Base-by-base conservation (phyloP, 2,888 invertebrate genomes). In the Aphidoletes aphidimyza region DNA sequence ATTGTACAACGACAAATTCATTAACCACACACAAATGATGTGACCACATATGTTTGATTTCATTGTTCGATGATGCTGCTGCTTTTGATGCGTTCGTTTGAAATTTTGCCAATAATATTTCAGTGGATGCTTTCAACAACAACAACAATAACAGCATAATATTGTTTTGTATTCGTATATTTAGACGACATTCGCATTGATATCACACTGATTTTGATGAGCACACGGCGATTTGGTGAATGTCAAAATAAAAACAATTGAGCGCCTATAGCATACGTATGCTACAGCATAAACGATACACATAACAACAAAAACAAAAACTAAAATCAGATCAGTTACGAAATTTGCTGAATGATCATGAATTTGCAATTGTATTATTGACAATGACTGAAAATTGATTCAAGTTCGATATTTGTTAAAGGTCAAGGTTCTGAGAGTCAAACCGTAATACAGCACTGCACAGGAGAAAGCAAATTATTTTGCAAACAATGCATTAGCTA, bases 381-480 rank as follows among this genome's bases (percentile, higher is more conserved):
- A 81, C 81, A 37, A n/a, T 81, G 81, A 81, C n/a, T 17, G 26
- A 81, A 54, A 81, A 81, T 81, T 81, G 81, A 81, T 37, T 81
- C 37, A 81, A 81, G 37, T n/a, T 36, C 37, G 81, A 81, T 37
- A 37, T 36, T 37, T 54, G n/a, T 22, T 11, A 22, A 81, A 37
- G 81, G 81, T 81, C 81, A 81, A 81, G 36, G 81, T 81, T 81
- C 37, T 17, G n/a, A 37, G 37, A n/a, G 81, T 81, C 81, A 37
- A 81, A 37, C n/a, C 37, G 37, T 22, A 81, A 14, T 69, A 34
- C 11, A 36, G 6, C 69, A 30, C 34, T 42, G 42, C 11, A 69
- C 14, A 69, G 14, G 11, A 69, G 69, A 69, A 69, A 69, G 69
- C 69, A 14, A 14, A 69, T 69, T 30, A 9, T 30, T 5, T 26